Evolutionary conservation across 2,888 invertebrate species (phyloP).

Genomic region (Nemurella pictetii): DNA sequence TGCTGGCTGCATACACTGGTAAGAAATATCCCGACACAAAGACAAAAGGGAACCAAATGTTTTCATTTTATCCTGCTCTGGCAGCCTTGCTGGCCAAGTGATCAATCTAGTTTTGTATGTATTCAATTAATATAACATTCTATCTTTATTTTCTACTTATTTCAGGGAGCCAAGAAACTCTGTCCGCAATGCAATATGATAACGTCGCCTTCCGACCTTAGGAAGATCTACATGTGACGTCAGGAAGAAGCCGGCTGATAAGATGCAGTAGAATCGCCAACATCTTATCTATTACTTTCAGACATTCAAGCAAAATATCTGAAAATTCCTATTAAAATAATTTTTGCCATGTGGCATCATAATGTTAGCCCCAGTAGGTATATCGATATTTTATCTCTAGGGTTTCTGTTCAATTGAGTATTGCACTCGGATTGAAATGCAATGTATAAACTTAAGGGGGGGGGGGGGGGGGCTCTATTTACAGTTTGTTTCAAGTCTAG

Average conservation of each 20-base stretch:
- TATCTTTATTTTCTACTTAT: conserved; percentile 34
- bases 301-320: background rate
- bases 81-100: too few relatives aligned
- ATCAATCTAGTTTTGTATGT: too few relatives aligned
- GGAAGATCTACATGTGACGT: conserved; percentile 84
- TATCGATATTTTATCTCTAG: background rate
- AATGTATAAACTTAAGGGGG: too few relatives aligned
- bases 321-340: background rate
- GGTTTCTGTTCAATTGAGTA: too few relatives aligned
- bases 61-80: background rate
- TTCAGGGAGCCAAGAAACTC: conserved; percentile 82
- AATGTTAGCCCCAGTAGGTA: background rate
- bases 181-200: conserved; percentile 95
- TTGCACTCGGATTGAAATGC: too few relatives aligned
- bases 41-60: background rate
- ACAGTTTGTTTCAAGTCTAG: too few relatives aligned
- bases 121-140: background rate
- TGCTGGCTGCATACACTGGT: conserved; percentile 74
- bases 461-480: too few relatives aligned
- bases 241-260: conserved; percentile 40
- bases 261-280: background rate
- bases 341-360: background rate
- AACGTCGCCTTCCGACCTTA: conserved; percentile 82
- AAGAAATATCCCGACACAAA: too few relatives aligned
- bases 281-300: background rate